Conservation (phyloP, 2,113 vertebrate species). For the Mobula birostris region DNA sequence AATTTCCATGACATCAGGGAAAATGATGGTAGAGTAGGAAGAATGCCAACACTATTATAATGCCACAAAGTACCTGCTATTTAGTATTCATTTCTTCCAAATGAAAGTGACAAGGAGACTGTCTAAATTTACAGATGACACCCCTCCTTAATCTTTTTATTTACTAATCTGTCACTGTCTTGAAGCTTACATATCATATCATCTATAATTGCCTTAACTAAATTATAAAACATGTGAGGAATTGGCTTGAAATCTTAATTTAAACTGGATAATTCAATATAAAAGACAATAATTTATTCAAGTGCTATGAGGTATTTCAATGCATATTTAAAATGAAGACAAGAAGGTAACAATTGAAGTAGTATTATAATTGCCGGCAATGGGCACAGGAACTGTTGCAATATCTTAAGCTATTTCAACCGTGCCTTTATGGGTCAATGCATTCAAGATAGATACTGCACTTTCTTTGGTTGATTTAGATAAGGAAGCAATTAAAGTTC, state of each 20-base stretch:
- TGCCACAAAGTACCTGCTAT: background rate
- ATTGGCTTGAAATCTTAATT: background rate
- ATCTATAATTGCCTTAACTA: background rate
- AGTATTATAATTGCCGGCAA: background rate
- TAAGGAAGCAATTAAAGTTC: background rate
- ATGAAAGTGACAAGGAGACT: background rate
- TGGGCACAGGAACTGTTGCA: background rate
- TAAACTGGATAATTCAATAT: background rate
- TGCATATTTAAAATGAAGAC: background rate
- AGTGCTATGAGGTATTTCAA: background rate
- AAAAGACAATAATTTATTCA: background rate
- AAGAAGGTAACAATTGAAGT: background rate
- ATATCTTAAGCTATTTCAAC: background rate
- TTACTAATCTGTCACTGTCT: background rate
- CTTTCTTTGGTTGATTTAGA: background rate
- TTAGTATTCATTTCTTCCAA: constrained; percentile 1
- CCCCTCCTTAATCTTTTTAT: constrained; percentile 1
- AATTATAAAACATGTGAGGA: background rate
- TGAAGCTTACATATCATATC: background rate
- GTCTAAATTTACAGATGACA: constrained; percentile 10
- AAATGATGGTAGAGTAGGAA: background rate
- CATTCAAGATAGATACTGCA: background rate
- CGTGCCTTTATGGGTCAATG: background rate
- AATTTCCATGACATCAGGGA: background rate
- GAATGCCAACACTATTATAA: background rate